A percentile compares a stretch with the other conserved stretches of the same genome.
Evolutionary conservation across 30 jellyfish, hydroid and myxozoan species (phyloP).

Genomic region (Phacellophora camtschatica): DNA sequence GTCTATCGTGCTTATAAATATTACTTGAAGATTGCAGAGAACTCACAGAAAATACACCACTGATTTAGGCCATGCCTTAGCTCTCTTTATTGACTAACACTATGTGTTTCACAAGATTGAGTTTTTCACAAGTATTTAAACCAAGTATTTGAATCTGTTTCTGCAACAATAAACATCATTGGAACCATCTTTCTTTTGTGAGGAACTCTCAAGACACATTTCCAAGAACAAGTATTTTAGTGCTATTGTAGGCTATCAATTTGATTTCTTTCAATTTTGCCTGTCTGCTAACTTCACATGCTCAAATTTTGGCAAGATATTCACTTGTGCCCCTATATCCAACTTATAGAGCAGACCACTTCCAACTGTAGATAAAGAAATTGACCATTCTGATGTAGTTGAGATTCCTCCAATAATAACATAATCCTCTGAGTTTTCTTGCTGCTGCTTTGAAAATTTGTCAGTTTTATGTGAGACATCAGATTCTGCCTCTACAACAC

Average conservation of each 20-base stretch:
- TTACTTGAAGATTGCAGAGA: no score
- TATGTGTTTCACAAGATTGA: not conserved
- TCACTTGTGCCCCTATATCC: constrained; percentile 55
- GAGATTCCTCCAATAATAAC: no score
- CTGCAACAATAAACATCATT: not conserved
- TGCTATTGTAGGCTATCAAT: constrained; percentile 39
- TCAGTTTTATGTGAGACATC: no score
- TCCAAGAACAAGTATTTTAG: constrained; percentile 12
- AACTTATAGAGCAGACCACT: not conserved
- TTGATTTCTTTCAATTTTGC: constrained; percentile 31
- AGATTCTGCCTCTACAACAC: no score
- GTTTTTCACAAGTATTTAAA: not conserved
- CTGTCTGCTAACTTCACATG: constrained; percentile 16
- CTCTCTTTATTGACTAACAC: no score
- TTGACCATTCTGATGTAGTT: constrained; percentile 24
- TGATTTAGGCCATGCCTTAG: no score
- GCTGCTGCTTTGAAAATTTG: no score
- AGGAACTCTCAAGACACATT: not conserved
- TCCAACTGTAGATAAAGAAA: constrained; percentile 10
- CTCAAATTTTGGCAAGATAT: constrained; percentile 12
- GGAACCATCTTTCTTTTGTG: not conserved
- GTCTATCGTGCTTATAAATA: no score
- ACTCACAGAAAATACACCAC: no score
- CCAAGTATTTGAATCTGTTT: not conserved
- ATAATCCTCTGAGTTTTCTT: no score